Percentiles rank a stretch among this genome's conserved stretches.
Evolutionary conservation across 2,888 invertebrate genomes (phyloP).

Genomic region (Eupithecia pulchellata): DNA sequence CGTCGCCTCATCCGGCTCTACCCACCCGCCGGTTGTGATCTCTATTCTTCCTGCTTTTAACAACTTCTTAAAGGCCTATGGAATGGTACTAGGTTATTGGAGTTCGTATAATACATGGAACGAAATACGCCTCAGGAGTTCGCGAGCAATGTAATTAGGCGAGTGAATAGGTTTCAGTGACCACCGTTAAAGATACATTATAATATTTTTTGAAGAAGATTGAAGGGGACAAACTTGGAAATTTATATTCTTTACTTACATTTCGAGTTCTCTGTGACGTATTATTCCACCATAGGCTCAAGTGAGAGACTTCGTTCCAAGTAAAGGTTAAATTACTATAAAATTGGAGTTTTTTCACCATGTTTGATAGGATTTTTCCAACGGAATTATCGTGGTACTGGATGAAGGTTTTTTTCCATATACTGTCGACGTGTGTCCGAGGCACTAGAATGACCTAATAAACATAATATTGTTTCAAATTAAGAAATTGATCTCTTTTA

Average conservation of each 20-base stretch:
- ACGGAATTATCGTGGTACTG: conserved; percentile 67
- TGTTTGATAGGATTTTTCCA: conserved; percentile 66
- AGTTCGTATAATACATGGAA: not conserved
- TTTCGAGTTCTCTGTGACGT: conserved; percentile 63
- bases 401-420: conserved; percentile 71
- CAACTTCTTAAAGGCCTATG: conserved; percentile 88
- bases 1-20: conserved; percentile 97
- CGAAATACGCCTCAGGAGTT: not conserved
- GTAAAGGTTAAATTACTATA: conserved; percentile 72
- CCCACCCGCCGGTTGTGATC: conserved; percentile 97
- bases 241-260: conserved; percentile 54
- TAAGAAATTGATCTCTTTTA: too few relatives aligned
- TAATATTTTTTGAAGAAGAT: too few relatives aligned
- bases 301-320: conserved; percentile 78
- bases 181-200: not conserved
- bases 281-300: conserved; percentile 74
- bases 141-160: not conserved
- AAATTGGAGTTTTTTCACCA: conserved; percentile 75
- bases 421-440: conserved; percentile 66
- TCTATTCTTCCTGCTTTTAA: conserved; percentile 93
- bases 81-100: not conserved
- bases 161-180: not conserved
- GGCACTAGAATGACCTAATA: conserved; percentile 73
- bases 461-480: too few relatives aligned
- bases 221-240: not conserved